Conservation (phyloP, 2,113 vertebrate genomes). For the Pachyramphus minor region DNA sequence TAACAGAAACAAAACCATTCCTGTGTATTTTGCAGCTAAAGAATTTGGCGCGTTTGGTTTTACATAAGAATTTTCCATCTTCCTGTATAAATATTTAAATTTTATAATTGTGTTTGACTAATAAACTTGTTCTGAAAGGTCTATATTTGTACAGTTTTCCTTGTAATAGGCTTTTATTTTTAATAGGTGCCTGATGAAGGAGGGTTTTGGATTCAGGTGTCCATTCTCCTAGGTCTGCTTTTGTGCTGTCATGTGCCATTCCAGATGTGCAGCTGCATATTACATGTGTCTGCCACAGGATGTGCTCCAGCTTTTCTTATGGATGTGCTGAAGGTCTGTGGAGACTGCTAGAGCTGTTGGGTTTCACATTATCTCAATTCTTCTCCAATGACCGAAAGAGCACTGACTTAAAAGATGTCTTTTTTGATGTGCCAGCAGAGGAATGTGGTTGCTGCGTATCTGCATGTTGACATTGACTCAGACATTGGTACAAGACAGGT, state of each 20-base stretch:
- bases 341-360: background rate
- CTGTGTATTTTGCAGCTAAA: conserved; percentile 71
- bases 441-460: background rate
- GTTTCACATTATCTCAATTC: background rate
- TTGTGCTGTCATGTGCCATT: background rate
- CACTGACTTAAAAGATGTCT: background rate
- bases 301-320: background rate
- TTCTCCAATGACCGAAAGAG: background rate
- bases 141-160: background rate
- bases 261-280: background rate
- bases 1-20: conserved; percentile 58
- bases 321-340: background rate
- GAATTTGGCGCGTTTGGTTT: conserved; percentile 14
- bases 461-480: accelerated
- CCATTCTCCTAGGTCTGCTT: background rate
- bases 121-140: conserved; percentile 67
- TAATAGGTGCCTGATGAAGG: background rate
- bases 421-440: background rate
- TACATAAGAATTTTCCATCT: conserved; percentile 36
- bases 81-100: conserved; percentile 56
- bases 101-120: conserved; percentile 69
- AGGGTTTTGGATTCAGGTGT: background rate
- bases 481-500: background rate
- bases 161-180: background rate
- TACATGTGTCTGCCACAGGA: accelerated